A percentile compares a stretch with the other conserved stretches of the same genome.
Evolutionary conservation across 2,797 vertebrate species (phyloP).

Genomic region (Fringilla coelebs): DNA sequence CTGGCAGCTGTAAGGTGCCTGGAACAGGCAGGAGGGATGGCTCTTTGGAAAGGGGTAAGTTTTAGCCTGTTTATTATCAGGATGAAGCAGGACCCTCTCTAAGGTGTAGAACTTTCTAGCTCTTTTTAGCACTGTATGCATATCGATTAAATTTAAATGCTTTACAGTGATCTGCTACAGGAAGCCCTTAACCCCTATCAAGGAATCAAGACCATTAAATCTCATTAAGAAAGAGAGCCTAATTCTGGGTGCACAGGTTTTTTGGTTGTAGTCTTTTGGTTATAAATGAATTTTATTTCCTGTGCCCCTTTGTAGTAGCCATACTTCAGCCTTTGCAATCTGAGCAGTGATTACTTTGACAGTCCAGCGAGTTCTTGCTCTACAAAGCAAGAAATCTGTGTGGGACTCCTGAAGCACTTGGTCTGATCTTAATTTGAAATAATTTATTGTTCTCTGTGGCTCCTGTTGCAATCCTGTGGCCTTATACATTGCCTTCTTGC

Average conservation of each 20-base stretch:
- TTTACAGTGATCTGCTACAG: neutral
- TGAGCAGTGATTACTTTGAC: neutral
- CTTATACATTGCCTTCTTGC: constrained; percentile 22
- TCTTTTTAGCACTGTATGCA: neutral
- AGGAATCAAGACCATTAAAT: neutral
- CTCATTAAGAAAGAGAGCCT: neutral
- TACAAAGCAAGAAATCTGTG: neutral
- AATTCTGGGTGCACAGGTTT: neutral
- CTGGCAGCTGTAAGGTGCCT: neutral
- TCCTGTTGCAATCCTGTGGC: constrained; percentile 37
- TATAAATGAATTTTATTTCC: neutral
- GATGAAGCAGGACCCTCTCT: neutral
- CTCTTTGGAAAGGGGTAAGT: neutral
- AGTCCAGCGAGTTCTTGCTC: neutral
- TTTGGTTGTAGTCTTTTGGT: neutral
- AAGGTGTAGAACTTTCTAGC: neutral
- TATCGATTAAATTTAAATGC: neutral
- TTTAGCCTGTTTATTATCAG: neutral
- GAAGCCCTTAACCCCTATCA: neutral
- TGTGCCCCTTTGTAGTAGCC: neutral
- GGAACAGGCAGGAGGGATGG: neutral
- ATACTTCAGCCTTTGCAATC: neutral
- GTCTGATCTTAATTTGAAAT: constrained; percentile 27
- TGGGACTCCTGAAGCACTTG: neutral
- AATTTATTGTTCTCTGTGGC: constrained; percentile 28